Conservation (phyloP, 2,797 vertebrate species). For the Chaetodon trifasciatus region DNA sequence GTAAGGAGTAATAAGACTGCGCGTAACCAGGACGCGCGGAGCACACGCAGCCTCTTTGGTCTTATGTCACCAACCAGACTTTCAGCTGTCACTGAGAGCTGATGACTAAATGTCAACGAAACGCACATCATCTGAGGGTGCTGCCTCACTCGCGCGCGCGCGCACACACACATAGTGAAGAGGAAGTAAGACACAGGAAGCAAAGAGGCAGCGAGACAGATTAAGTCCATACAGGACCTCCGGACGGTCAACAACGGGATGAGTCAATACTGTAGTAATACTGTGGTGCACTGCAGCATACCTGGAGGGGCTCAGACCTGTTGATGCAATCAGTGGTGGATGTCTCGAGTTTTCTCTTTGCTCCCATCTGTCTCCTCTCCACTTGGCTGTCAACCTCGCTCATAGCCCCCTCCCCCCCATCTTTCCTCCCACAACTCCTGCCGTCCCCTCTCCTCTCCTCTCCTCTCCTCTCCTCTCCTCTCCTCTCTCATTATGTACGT, state of each 20-base stretch:
- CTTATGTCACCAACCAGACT: conserved; percentile 40
- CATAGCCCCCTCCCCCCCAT: conserved; percentile 46
- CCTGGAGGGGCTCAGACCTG: conserved; percentile 76
- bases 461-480: conserved; percentile 22
- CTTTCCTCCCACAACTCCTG: conserved; percentile 74
- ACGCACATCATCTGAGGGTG: conserved; percentile 5
- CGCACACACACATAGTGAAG: background rate
- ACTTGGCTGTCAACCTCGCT: conserved; percentile 67
- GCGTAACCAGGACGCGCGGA: conserved; percentile 18
- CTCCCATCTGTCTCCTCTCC: conserved; percentile 73
- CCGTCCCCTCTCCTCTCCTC: conserved; percentile 44
- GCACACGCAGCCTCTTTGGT: conserved; percentile 10
- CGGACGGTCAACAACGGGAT: conserved; percentile 50
- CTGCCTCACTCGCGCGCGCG: background rate
- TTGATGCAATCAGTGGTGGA: conserved; percentile 74
- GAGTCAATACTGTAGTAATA: conserved; percentile 69
- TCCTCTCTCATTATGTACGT: conserved; percentile 49
- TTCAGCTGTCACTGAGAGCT: conserved; percentile 33
- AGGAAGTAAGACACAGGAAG: conserved; percentile 40
- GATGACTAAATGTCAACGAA: conserved; percentile 53
- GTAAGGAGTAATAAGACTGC: conserved; percentile 13
- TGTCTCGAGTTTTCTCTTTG: conserved; percentile 68
- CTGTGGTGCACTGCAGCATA: conserved; percentile 73
- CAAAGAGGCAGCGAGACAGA: conserved; percentile 38
- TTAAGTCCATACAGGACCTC: conserved; percentile 46